Base-by-base conservation (phyloP, 1,140 invertebrate species). In the Papilio dardanus region DNA sequence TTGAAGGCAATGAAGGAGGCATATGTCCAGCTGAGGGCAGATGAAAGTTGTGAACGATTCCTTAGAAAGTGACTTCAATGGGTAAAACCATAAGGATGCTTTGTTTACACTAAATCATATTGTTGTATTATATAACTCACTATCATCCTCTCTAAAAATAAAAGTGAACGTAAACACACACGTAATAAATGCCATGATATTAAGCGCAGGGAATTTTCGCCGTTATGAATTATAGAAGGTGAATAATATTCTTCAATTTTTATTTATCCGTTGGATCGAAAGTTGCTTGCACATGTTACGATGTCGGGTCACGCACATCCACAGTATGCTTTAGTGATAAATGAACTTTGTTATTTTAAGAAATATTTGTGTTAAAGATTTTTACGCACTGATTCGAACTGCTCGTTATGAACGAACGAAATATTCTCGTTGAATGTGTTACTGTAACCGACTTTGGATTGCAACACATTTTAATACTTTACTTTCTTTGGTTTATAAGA, bases 121-220 rank as follows among this genome's bases (percentile, higher is more conserved):
- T 10, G 10, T 58, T 24, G 7, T 24, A 12, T 58, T 58, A 58
- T 21, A 3, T 58, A 58, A 58, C 50, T 10, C 24, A 28, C 24
- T 85, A 80, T 85, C 76, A 83, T 87, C 84, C 85, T 87, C 86
- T 90, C 86, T 84, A 83, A 86, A 86, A 90, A 90, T 88, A 89
- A 90, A 88, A 90, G 88, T 90, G 88, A 90, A 88, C 79, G 87
- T 86, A 79, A 62, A 14, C 24, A 12, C 81, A 76, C 76, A 86
- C 85, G 88, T 89, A 89, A 88, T 84, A 79, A 75, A 65, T 33
- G 50, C 74, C 75, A 74, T 82, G 77, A 83, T 86, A 87, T 86
- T 85, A 82, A 83, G 82, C 71, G 81, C 82, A 83, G 65, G 74
- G 76, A 76, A 80, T 85, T 81, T 80, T 79, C 75, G 71, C 46